Evolutionary conservation across 2,888 invertebrate species (phyloP).

Genomic region (Dromius quadrimaculatus): DNA sequence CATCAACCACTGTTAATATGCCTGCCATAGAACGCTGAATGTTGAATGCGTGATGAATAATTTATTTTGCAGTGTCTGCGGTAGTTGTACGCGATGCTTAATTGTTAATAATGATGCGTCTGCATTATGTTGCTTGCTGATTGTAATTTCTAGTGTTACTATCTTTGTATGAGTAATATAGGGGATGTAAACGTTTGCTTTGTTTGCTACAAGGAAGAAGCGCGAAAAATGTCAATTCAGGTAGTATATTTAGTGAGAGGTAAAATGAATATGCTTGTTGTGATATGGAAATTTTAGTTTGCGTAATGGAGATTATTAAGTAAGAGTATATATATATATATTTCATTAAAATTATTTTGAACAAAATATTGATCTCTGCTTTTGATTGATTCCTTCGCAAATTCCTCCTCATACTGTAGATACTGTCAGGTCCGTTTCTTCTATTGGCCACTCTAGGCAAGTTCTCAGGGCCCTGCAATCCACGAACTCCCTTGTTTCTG

Average conservation of each 20-base stretch:
- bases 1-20: constrained; percentile 11
- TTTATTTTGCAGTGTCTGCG: constrained; percentile 1
- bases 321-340: no score
- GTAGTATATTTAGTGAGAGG: neutral
- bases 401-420: no score
- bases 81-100: neutral
- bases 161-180: constrained; percentile 9
- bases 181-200: neutral
- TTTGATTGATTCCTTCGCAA: no score
- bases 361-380: no score
- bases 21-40: neutral
- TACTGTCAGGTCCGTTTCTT: no score
- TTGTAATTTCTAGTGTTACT: constrained; percentile 11
- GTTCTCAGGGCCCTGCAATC: no score
- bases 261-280: neutral
- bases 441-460: no score
- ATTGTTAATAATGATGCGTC: constrained; percentile 33
- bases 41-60: constrained; percentile 26
- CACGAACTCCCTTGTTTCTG: no score
- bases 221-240: neutral
- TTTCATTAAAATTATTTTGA: no score
- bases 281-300: no score
- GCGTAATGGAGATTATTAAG: no score
- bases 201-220: neutral
- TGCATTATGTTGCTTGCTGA: constrained; percentile 15